phyloP scores from a whole-genome alignment of 2,113 vertebrate species.

The Syngnathus floridae region DNA sequence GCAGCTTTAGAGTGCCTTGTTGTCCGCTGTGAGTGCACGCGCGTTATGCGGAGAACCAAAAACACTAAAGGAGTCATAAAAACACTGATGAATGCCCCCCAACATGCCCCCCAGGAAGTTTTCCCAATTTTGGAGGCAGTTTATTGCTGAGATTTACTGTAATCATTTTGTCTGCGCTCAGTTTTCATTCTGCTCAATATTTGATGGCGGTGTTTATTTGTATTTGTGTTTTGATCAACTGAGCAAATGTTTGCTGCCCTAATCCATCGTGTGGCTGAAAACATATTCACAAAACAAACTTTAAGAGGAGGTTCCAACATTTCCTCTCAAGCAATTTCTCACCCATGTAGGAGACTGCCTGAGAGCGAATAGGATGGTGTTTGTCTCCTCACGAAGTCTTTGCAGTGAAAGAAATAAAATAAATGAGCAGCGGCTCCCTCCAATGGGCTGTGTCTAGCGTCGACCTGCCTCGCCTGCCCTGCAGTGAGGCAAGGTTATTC shows the following conservation, averaged over 20 bases:
- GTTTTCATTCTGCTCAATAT: slow-evolving; percentile 34
- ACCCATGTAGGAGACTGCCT: slow-evolving; percentile 38
- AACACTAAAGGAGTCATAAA: not conserved
- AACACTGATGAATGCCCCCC: no score
- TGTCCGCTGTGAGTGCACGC: not conserved
- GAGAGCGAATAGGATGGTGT: slow-evolving; percentile 30
- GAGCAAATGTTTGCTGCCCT: slow-evolving; percentile 10
- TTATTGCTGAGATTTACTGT: not conserved
- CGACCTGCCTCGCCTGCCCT: slow-evolving; percentile 59
- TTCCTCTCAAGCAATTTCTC: slow-evolving; percentile 51
- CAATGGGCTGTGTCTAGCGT: slow-evolving; percentile 52
- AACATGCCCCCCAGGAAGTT: no score
- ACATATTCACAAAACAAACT: slow-evolving; percentile 56
- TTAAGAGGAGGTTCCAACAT: slow-evolving; percentile 41
- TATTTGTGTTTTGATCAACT: slow-evolving; percentile 7
- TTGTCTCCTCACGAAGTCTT: slow-evolving; percentile 40
- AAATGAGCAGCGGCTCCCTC: slow-evolving; percentile 40
- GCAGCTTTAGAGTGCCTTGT: not conserved
- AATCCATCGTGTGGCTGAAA: slow-evolving; percentile 46
- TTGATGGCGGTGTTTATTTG: slow-evolving; percentile 49
- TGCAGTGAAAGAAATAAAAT: slow-evolving; percentile 54
- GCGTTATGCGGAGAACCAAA: no score
- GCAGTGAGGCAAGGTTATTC: slow-evolving; percentile 72
- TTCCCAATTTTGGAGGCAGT: no score
- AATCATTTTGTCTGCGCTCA: slow-evolving; percentile 18